phyloP scores from a whole-genome alignment of 2,888 invertebrate species.

The Ashinkailepas kermadecensis region DNA sequence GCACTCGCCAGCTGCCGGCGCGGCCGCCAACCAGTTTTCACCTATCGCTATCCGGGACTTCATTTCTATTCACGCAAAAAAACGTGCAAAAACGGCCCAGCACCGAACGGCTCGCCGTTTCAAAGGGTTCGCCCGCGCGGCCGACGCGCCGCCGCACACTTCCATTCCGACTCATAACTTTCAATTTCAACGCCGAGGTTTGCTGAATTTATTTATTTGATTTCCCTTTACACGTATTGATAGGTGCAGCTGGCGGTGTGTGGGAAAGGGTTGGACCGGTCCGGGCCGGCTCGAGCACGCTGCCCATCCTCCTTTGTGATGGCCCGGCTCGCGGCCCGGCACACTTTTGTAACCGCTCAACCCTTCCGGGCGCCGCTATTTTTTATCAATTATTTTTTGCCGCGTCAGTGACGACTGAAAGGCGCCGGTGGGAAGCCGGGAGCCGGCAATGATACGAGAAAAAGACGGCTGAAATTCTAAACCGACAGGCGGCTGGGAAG shows the following conservation, averaged over 20 bases:
- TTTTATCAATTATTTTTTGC: slow-evolving; percentile 23
- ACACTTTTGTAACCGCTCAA: slow-evolving; percentile 17
- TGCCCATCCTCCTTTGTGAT: slow-evolving; percentile 11
- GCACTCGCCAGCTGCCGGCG: not conserved
- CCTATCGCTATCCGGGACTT: not conserved
- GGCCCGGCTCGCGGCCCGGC: not conserved
- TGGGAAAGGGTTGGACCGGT: not conserved
- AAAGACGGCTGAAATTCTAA: not conserved
- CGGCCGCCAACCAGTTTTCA: slow-evolving; percentile 1
- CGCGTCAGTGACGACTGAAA: slow-evolving; percentile 8
- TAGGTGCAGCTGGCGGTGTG: slow-evolving; percentile 10
- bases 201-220: slow-evolving; percentile 22
- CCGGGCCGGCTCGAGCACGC: not conserved
- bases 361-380: slow-evolving; percentile 16
- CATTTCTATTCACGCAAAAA: slow-evolving; percentile 19
- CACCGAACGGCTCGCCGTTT: not conserved
- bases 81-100: slow-evolving; percentile 11
- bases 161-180: slow-evolving; percentile 17
- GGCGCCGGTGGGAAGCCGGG: slow-evolving; percentile 1
- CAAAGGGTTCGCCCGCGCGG: not conserved
- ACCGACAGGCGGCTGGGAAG: not conserved
- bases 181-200: slow-evolving; percentile 15
- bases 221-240: slow-evolving; percentile 15
- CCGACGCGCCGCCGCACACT: not conserved
- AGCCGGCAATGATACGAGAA: not conserved